Percentiles rank a stretch among this genome's conserved stretches.
These are phyloP conservation scores for Tursiops truncatus DNA, from an alignment of 2,113 vertebrate species.

Conservation along the genomic window DNA sequence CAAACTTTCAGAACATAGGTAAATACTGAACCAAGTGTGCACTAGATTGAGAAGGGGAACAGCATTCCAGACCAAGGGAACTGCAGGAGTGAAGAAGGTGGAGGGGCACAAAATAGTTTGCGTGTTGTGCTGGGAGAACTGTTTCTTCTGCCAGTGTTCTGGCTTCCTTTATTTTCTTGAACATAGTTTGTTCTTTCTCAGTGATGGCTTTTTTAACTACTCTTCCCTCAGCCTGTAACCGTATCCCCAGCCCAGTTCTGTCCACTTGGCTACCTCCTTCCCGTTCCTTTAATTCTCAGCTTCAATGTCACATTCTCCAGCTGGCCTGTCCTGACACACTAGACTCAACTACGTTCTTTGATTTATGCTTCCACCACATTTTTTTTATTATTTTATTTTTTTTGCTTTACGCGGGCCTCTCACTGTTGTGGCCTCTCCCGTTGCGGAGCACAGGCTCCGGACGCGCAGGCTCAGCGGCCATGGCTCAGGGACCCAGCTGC, in stretches of 20 bases:
- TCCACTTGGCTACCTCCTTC: background rate
- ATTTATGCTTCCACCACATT: background rate
- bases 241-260: background rate
- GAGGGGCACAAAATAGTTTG: fast-evolving
- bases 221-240: background rate
- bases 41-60: background rate
- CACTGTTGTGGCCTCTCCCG: too few species aligned
- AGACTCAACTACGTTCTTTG: background rate
- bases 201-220: background rate
- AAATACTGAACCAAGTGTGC: background rate
- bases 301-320: background rate
- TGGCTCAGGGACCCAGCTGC: too few species aligned
- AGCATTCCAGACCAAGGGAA: background rate
- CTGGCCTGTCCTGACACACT: background rate
- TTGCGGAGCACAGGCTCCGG: too few species aligned
- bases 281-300: background rate
- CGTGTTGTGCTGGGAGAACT: background rate
- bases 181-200: background rate
- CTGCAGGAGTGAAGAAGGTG: background rate
- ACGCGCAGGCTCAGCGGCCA: too few species aligned
- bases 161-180: background rate
- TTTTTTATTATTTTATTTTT: background rate
- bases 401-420: too few species aligned
- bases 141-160: background rate
- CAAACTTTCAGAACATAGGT: background rate